phyloP scores from a whole-genome alignment of 1,140 invertebrate species.

The Drosophila murphyi region DNA sequence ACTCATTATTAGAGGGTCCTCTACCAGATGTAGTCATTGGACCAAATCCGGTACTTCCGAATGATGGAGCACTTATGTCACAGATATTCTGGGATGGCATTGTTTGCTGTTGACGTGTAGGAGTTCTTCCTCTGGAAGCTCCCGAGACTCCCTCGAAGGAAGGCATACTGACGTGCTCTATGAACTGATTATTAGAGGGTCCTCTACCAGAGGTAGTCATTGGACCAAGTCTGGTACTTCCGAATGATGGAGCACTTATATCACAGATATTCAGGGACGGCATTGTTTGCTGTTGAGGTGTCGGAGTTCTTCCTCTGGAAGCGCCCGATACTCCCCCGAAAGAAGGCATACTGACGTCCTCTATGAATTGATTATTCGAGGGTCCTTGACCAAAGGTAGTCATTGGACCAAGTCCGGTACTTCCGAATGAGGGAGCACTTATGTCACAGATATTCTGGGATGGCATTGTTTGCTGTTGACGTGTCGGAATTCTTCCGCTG shows the following conservation, averaged over 20 bases:
- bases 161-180: conserved; percentile 16
- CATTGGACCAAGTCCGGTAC: not conserved
- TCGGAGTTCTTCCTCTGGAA: not conserved
- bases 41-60: not conserved
- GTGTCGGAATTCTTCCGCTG: not conserved
- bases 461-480: not conserved
- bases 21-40: too few species aligned
- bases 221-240: not conserved
- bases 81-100: conserved; percentile 10
- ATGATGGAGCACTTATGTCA: conserved; percentile 4
- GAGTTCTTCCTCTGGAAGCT: not conserved
- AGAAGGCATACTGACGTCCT: not conserved
- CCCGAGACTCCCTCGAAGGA: conserved; percentile 15
- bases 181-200: not conserved
- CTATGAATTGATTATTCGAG: not conserved
- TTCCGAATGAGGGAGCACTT: conserved; percentile 2
- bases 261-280: not conserved
- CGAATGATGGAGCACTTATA: not conserved
- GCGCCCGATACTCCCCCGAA: conserved; percentile 2
- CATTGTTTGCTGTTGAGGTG: not conserved
- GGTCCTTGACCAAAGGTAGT: not conserved
- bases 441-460: conserved; percentile 16
- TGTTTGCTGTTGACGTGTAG: not conserved
- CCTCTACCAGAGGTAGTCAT: not conserved
- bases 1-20: not conserved